Conservation (phyloP, 2,113 vertebrate species). For the Electrona antarctica region DNA sequence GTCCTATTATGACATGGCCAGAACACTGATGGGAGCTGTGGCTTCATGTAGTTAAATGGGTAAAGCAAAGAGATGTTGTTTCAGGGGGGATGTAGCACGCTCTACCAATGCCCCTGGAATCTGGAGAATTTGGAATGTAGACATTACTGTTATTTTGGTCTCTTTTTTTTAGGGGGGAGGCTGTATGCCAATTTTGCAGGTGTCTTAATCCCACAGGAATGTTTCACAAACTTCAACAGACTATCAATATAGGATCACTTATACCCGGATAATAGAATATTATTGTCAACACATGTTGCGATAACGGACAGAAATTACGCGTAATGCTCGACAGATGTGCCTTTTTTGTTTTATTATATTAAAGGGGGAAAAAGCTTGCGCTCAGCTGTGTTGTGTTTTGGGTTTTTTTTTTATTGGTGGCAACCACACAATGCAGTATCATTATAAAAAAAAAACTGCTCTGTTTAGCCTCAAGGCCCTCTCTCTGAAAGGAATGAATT, state of each 20-base stretch:
- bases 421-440: not conserved
- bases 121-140: slow-evolving; percentile 39
- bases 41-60: not conserved
- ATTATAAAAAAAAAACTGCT: slow-evolving; percentile 4
- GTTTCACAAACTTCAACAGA: not conserved
- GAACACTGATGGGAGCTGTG: not conserved
- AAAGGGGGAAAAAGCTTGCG: too few relatives aligned
- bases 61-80: slow-evolving; percentile 6
- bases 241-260: not conserved
- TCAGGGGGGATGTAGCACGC: not conserved
- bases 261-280: too few relatives aligned
- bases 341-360: too few relatives aligned
- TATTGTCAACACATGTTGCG: not conserved
- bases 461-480: slow-evolving; percentile 17
- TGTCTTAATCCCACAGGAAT: not conserved
- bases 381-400: too few relatives aligned
- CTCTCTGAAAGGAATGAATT: slow-evolving; percentile 11
- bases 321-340: too few relatives aligned
- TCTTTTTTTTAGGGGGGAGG: not conserved
- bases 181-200: not conserved
- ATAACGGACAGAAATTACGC: not conserved
- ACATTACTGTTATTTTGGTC: slow-evolving; percentile 13
- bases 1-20: too few relatives aligned
- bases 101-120: slow-evolving; percentile 19
- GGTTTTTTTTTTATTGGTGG: too few relatives aligned